Conservation (phyloP, 2,797 vertebrate species). For the Lophotriccus pileatus region DNA sequence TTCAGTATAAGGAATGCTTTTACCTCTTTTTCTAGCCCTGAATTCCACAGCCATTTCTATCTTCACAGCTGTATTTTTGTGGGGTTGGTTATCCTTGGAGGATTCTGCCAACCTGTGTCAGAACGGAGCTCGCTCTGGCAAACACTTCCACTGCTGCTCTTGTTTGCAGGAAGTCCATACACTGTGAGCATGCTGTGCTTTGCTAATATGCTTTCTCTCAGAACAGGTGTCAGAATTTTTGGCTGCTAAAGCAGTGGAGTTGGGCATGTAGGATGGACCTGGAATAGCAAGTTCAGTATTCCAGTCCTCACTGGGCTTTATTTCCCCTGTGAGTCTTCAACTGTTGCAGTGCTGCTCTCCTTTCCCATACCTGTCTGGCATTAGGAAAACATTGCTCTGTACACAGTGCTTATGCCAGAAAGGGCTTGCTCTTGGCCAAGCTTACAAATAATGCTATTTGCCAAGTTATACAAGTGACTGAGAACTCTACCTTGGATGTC, state of each 20-base stretch:
- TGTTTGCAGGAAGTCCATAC: neutral
- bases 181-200: neutral
- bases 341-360: neutral
- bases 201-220: neutral
- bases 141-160: neutral
- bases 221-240: neutral
- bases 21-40: neutral
- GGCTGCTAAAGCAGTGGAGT: neutral
- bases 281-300: neutral
- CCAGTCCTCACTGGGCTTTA: neutral
- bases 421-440: neutral
- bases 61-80: neutral
- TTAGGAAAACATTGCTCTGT: neutral
- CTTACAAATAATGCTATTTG: neutral
- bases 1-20: neutral
- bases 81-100: neutral
- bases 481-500: neutral
- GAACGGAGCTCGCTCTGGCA: neutral
- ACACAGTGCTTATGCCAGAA: neutral
- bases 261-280: neutral
- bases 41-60: neutral
- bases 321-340: neutral
- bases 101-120: neutral
- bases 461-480: neutral
- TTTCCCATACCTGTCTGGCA: neutral